Evolutionary conservation across 2,113 vertebrate species (phyloP), one percentile per base, ranked within the genome.

Genomic region (Peromyscus maniculatus): DNA sequence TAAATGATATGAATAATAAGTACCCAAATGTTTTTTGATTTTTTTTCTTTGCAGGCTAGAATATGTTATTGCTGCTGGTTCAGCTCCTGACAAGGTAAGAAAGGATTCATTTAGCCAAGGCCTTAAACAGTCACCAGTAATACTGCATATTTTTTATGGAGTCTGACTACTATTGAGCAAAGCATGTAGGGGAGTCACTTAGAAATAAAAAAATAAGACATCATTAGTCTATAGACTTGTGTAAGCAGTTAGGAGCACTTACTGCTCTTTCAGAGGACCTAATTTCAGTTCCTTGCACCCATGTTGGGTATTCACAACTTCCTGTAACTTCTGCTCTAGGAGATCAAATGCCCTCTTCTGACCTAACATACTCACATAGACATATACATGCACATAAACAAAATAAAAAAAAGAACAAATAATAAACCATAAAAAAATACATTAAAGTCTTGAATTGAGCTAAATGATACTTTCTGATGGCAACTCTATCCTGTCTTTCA

Each of bases 1-100:
- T 46, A 89, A 84, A 89, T 97, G 10, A 33, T 93, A 95, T 95
- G 46, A 66, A 94, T 87, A 94, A 75, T 87, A 43, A 78, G 90
- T 59, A 71, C 59, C 59, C 11, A 84, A 93, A n/a, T 39, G 16
- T 87, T 91, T 97, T 78, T 91, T 0, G 64, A 62, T 28, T 92
- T 91, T 78, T 88, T 88, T 87, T 78, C 39, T 90, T 94, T 87
- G 69, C 36, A 88, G 31, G 71, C 75, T 15, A 39, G 59, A 96
- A 57, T 83, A 93, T 57, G 57, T 86, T 95, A 84, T 87, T 92
- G 49, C 13, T 26, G 49, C n/a, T 71, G 22, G 33, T 89, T 89
- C 12, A 78, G n/a, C 46, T 95, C 62, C 59, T 89, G 12, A 26
- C 91, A 93, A 52, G 46, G 55, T 39, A 74, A 89, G 75, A 57